Conservation (phyloP, 2,797 vertebrate species). For the Sebastes itinus region DNA sequence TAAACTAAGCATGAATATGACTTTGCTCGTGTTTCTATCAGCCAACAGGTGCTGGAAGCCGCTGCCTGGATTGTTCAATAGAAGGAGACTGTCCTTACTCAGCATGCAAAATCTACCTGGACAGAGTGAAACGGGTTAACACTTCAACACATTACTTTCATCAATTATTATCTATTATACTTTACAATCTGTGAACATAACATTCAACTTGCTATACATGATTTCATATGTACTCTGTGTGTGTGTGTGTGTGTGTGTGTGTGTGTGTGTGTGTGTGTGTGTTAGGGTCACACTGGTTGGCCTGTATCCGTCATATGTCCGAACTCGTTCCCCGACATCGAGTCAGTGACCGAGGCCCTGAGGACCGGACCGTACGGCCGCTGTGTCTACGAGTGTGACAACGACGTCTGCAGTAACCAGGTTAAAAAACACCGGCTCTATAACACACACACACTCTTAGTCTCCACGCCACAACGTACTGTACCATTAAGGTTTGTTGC, state of each 20-base stretch:
- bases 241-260: background rate
- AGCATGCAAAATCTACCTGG: constrained; percentile 86
- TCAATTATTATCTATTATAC: background rate
- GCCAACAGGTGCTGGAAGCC: constrained; percentile 82
- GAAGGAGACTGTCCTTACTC: constrained; percentile 85
- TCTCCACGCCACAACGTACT: background rate
- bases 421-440: constrained; percentile 52
- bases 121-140: constrained; percentile 78
- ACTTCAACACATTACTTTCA: background rate
- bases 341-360: constrained; percentile 84
- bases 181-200: background rate
- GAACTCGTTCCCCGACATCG: constrained; percentile 82
- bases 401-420: constrained; percentile 89
- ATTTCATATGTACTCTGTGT: background rate
- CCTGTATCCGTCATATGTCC: constrained; percentile 85
- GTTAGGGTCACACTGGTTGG: constrained; percentile 82
- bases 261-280: background rate
- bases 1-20: background rate
- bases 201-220: background rate
- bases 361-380: constrained; percentile 85
- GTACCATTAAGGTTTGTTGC: background rate
- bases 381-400: constrained; percentile 89
- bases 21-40: constrained; percentile 32
- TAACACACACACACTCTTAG: background rate
- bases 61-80: constrained; percentile 84